A percentile compares a stretch with the other conserved stretches of the same genome.
These are phyloP conservation scores for Apus apus DNA, from an alignment of 2,113 vertebrate species.

Conservation along the genomic window DNA sequence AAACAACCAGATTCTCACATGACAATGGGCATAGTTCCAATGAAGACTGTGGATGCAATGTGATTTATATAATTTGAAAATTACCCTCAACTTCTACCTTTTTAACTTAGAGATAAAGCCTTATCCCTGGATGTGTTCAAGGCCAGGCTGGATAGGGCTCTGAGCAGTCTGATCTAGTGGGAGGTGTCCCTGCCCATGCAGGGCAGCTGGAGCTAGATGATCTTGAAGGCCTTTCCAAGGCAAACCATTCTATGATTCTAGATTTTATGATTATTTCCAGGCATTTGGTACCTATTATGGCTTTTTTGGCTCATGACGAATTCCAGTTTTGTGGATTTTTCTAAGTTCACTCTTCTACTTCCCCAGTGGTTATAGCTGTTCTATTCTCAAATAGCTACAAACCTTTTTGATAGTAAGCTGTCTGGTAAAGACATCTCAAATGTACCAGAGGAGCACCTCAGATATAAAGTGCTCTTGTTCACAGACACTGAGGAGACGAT, in stretches of 20 bases:
- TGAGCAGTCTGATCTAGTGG: too few species aligned
- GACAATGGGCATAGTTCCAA: not conserved
- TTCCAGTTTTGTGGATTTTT: not conserved
- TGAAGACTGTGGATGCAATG: not conserved
- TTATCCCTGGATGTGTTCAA: too few species aligned
- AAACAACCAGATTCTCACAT: not conserved
- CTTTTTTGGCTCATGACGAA: not conserved
- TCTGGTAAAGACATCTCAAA: not conserved
- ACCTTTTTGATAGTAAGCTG: not conserved
- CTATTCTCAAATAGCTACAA: not conserved
- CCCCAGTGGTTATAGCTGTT: not conserved
- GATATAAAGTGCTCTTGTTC: not conserved
- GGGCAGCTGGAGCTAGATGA: too few species aligned
- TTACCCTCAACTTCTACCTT: not conserved
- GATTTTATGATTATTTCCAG: not conserved
- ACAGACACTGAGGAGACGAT: not conserved
- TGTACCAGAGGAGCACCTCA: not conserved
- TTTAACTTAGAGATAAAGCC: not conserved
- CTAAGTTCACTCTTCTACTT: not conserved
- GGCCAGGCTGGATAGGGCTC: too few species aligned
- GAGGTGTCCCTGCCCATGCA: too few species aligned
- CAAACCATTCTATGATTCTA: too few species aligned
- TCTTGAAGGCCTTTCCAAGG: too few species aligned
- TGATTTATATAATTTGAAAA: not conserved
- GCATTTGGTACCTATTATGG: not conserved